These are phyloP conservation scores for Lordiphosa collinella DNA, from an alignment of 1,140 invertebrate genomes.

Conservation along the genomic window DNA sequence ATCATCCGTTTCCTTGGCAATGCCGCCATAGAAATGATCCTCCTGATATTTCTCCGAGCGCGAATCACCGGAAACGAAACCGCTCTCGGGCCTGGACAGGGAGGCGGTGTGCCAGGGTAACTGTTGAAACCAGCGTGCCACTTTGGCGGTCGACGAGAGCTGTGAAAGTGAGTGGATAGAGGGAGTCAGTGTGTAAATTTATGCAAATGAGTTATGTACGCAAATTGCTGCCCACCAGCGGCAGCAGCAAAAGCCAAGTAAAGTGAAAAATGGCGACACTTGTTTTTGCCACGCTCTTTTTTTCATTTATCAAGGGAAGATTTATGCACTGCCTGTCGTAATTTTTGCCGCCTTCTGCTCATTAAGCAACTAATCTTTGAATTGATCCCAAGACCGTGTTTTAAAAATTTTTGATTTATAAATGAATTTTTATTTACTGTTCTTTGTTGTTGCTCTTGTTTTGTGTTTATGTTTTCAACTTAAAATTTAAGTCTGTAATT, in stretches of 20 bases:
- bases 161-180: constrained; percentile 72
- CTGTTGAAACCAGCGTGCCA: constrained; percentile 87
- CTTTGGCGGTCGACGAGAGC: constrained; percentile 86
- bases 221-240: constrained; percentile 69
- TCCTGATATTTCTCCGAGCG: constrained; percentile 78
- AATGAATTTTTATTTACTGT: constrained; percentile 35
- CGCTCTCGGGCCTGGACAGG: constrained; percentile 85
- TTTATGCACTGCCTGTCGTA: constrained; percentile 58
- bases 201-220: constrained; percentile 76
- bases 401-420: constrained; percentile 23
- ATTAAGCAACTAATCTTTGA: too few relatives aligned
- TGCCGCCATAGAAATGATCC: constrained; percentile 76
- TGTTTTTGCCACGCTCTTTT: constrained; percentile 35
- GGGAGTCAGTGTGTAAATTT: constrained; percentile 70
- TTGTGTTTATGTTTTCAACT: constrained; percentile 4
- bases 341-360: constrained; percentile 22
- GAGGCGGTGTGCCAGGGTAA: constrained; percentile 82
- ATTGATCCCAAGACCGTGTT: constrained; percentile 18
- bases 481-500: constrained; percentile 13
- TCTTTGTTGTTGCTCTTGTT: constrained; percentile 15
- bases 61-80: constrained; percentile 84
- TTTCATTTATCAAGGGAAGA: constrained; percentile 66
- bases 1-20: constrained; percentile 80
- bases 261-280: constrained; percentile 60
- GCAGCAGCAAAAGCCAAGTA: constrained; percentile 10